These are phyloP conservation scores for Metellina segmentata DNA, from an alignment of 2,888 invertebrate species.

Conservation along the genomic window DNA sequence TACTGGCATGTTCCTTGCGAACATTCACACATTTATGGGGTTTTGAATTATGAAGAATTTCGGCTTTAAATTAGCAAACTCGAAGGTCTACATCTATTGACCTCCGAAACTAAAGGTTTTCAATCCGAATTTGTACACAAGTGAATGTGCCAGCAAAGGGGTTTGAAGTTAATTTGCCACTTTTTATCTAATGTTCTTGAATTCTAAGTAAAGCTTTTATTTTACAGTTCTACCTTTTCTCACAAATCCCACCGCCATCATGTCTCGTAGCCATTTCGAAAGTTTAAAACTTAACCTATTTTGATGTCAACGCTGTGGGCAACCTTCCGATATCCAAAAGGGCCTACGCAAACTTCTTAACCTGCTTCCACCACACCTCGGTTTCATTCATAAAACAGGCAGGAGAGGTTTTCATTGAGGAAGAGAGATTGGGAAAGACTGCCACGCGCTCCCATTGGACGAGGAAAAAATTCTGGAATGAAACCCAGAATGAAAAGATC, in stretches of 20 bases:
- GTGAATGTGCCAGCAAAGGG: too few relatives aligned
- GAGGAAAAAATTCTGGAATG: not conserved
- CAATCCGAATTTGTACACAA: too few relatives aligned
- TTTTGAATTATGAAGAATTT: too few relatives aligned
- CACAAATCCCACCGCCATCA: not conserved
- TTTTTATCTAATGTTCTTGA: too few relatives aligned
- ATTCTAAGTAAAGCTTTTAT: not conserved
- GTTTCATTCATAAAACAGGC: constrained; percentile 61
- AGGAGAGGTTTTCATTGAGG: constrained; percentile 50
- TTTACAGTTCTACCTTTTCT: not conserved
- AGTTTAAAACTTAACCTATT: not conserved
- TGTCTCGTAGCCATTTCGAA: not conserved
- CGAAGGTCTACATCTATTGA: too few relatives aligned
- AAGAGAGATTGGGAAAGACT: constrained; percentile 32
- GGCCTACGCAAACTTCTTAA: constrained; percentile 49
- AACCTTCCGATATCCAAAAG: not conserved
- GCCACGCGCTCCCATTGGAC: not conserved
- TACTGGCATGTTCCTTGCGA: too few relatives aligned
- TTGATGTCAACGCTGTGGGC: not conserved
- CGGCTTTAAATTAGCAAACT: too few relatives aligned
- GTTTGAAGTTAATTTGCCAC: too few relatives aligned
- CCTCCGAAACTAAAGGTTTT: too few relatives aligned
- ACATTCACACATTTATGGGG: too few relatives aligned
- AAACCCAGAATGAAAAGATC: not conserved
- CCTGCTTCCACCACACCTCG: constrained; percentile 65